A percentile compares a stretch with the other conserved stretches of the same genome.
Evolutionary conservation across 2,113 vertebrate species (phyloP).

Genomic region (Siphamia tubifer): DNA sequence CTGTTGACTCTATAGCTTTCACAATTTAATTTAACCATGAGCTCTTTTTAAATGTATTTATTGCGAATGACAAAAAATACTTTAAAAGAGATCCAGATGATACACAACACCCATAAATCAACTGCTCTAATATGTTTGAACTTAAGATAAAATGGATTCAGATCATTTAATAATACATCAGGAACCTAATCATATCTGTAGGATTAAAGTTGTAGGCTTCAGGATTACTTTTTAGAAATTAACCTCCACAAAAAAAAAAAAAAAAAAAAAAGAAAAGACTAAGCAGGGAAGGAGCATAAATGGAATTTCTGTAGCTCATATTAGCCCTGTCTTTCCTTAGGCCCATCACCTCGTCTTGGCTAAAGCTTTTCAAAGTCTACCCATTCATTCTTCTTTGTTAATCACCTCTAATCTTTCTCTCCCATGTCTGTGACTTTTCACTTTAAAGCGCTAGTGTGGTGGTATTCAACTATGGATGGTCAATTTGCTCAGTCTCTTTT

Average conservation of each 20-base stretch:
- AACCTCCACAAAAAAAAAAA: conserved; percentile 14
- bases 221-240: conserved; percentile 51
- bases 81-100: conserved; percentile 24
- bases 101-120: conserved; percentile 14
- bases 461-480: too few species aligned
- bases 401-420: conserved; percentile 25
- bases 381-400: conserved; percentile 12
- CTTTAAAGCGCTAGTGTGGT: not conserved
- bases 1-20: not conserved
- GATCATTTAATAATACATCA: conserved; percentile 32
- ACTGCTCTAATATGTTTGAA: conserved; percentile 45
- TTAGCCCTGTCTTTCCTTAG: conserved; percentile 11
- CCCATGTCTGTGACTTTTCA: not conserved
- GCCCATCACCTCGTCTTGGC: conserved; percentile 25
- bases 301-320: conserved; percentile 7
- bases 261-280: not conserved
- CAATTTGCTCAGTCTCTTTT: too few species aligned
- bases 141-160: conserved; percentile 17
- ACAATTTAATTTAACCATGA: not conserved
- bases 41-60: conserved; percentile 1
- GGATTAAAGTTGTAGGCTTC: conserved; percentile 50
- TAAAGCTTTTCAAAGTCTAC: conserved; percentile 40
- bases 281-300: conserved; percentile 32
- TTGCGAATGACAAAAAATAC: conserved; percentile 15
- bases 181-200: conserved; percentile 38